Conservation (phyloP, 2,888 invertebrate species). For the Notodonta ziczac region DNA sequence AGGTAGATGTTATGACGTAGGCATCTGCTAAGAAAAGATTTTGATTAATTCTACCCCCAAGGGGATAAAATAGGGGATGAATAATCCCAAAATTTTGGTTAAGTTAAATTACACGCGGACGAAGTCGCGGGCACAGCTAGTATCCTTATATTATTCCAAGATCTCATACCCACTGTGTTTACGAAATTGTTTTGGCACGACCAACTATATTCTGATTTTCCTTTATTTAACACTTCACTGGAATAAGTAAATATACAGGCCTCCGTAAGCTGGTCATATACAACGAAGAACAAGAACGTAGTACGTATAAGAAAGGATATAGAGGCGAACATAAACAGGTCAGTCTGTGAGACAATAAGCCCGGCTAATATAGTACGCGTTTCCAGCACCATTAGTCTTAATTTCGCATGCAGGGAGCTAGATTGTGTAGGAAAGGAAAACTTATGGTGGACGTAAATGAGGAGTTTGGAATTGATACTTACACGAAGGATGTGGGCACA, state of each 20-base stretch:
- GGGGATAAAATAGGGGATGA: too few species aligned
- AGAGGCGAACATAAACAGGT: conserved; percentile 70
- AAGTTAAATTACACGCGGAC: too few species aligned
- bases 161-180: neutral
- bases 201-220: conserved; percentile 37
- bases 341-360: conserved; percentile 53
- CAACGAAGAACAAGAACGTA: conserved; percentile 56
- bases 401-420: conserved; percentile 61
- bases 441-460: conserved; percentile 75
- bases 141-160: neutral
- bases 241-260: conserved; percentile 35
- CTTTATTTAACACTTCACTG: conserved; percentile 30
- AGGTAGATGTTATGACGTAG: too few species aligned
- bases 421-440: conserved; percentile 66
- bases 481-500: conserved; percentile 33
- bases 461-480: conserved; percentile 58
- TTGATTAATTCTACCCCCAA: too few species aligned
- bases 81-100: too few species aligned
- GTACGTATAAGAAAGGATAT: conserved; percentile 57
- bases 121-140: too few species aligned
- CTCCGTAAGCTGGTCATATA: conserved; percentile 37
- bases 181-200: conserved; percentile 8
- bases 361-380: conserved; percentile 65
- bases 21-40: too few species aligned
- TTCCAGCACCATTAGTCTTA: conserved; percentile 62